Conservation (phyloP, 1,140 invertebrate species). For the Trachelipus rathkii region DNA sequence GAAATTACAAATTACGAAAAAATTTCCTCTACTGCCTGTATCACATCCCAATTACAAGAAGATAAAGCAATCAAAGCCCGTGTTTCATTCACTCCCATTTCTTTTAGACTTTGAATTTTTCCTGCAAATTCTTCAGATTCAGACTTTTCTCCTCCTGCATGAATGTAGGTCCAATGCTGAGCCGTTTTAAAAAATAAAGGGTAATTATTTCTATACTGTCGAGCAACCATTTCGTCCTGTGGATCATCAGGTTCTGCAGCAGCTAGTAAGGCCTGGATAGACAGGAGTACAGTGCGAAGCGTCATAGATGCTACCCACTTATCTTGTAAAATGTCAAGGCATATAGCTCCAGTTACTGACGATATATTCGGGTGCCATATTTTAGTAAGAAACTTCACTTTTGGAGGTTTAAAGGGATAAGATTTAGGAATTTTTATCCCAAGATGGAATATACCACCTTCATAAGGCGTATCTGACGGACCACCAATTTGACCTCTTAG, state of each 20-base stretch:
- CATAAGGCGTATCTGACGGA: no score
- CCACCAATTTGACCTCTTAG: no score
- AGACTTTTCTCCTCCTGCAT: slow-evolving; percentile 67
- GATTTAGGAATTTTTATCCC: no score
- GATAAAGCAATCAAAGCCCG: slow-evolving; percentile 61
- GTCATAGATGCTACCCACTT: no score
- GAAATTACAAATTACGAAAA: slow-evolving; percentile 66
- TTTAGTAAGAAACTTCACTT: no score
- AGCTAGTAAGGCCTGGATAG: slow-evolving; percentile 82
- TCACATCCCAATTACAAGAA: slow-evolving; percentile 85
- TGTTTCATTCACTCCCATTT: slow-evolving; percentile 76
- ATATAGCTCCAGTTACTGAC: no score
- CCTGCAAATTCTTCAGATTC: slow-evolving; percentile 66
- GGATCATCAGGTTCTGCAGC: slow-evolving; percentile 94
- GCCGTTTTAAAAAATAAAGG: slow-evolving; percentile 82
- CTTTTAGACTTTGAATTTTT: slow-evolving; percentile 73
- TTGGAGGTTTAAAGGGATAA: no score
- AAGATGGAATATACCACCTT: no score
- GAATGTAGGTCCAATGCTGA: no score
- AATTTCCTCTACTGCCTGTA: slow-evolving; percentile 77
- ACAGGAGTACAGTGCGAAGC: slow-evolving; percentile 71
- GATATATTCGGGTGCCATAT: no score
- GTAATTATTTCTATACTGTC: slow-evolving; percentile 85
- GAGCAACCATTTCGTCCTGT: slow-evolving; percentile 94
- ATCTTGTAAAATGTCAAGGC: no score